Percentiles rank a stretch among this genome's conserved stretches.
These are phyloP conservation scores for Cassiopea xamachana DNA, from an alignment of 30 jellyfish, hydroid and myxozoan species.

Conservation along the genomic window DNA sequence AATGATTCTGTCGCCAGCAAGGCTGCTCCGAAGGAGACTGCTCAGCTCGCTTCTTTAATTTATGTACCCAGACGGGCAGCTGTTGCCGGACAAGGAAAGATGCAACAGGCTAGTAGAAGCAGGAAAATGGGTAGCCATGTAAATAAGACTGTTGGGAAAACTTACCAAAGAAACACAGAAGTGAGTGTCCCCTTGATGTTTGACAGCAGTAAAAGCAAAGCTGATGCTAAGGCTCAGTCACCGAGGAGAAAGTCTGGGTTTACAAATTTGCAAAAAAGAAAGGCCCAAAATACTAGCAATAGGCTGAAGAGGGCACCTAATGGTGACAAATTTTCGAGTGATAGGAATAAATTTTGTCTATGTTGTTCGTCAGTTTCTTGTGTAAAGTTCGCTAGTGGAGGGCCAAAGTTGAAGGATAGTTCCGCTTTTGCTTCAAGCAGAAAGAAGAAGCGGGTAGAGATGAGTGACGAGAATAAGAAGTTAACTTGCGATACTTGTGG, in stretches of 20 bases:
- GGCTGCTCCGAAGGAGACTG: not conserved
- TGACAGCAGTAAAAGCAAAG: not conserved
- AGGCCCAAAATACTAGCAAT: not conserved
- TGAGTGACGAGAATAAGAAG: not conserved
- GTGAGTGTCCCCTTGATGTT: not conserved
- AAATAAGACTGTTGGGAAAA: not conserved
- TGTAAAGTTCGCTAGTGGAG: not conserved
- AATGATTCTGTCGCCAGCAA: not conserved
- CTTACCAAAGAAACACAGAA: not conserved
- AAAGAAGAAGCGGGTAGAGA: not conserved
- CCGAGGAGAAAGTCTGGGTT: not conserved
- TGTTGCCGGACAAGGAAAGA: constrained; percentile 55
- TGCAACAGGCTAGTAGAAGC: constrained; percentile 17
- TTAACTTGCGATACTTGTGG: constrained; percentile 42
- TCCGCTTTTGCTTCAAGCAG: not conserved
- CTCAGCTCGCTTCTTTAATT: constrained; percentile 39
- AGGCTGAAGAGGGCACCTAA: not conserved
- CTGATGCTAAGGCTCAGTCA: not conserved
- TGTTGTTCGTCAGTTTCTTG: not conserved
- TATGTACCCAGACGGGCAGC: constrained; percentile 64
- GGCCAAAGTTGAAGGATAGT: not conserved
- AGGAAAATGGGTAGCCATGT: not conserved
- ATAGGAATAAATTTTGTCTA: not conserved
- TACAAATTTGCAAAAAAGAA: not conserved
- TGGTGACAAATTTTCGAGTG: not conserved